Percentiles rank a stretch among this genome's conserved stretches.
These are phyloP conservation scores for Progne subis DNA, from an alignment of 2,113 vertebrate genomes.

Conservation along the genomic window DNA sequence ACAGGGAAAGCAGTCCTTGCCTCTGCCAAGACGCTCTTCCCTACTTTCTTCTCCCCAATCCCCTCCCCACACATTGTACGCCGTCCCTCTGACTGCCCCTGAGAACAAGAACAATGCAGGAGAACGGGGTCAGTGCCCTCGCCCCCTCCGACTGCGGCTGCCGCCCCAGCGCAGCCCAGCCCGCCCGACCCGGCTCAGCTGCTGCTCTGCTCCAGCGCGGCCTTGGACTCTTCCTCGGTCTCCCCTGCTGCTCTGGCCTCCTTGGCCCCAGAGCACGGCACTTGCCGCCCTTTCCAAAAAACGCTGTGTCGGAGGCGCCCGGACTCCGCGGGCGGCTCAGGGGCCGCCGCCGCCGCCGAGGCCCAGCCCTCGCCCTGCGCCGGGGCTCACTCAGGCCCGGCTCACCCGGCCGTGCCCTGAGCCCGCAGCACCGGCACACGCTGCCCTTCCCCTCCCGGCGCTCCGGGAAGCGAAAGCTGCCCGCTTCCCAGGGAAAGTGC, in stretches of 20 bases:
- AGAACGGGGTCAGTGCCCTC: background rate
- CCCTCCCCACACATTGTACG: background rate
- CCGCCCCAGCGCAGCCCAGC: too few species aligned
- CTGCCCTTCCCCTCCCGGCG: background rate
- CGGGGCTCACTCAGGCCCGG: background rate
- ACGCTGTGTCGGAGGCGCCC: rapidly evolving
- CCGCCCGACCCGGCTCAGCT: rapidly evolving
- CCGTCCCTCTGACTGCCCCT: background rate
- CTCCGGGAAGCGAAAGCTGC: background rate
- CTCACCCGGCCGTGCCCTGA: background rate
- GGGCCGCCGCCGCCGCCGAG: rapidly evolving
- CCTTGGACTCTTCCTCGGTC: background rate
- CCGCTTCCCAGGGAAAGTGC: too few species aligned
- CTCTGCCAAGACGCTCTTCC: background rate
- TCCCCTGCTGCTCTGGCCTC: background rate
- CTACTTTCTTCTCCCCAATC: background rate
- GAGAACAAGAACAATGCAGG: background rate
- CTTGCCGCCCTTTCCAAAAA: background rate
- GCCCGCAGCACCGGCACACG: background rate
- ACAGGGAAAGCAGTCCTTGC: background rate
- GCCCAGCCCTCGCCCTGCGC: too few species aligned
- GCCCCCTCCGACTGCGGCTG: background rate
- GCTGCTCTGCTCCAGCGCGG: background rate
- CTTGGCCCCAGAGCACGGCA: rapidly evolving
- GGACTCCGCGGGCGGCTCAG: rapidly evolving